A percentile compares a stretch with the other conserved stretches of the same genome.
Evolutionary conservation across 2,797 vertebrate species (phyloP).

Genomic region (Pteropus rufus): DNA sequence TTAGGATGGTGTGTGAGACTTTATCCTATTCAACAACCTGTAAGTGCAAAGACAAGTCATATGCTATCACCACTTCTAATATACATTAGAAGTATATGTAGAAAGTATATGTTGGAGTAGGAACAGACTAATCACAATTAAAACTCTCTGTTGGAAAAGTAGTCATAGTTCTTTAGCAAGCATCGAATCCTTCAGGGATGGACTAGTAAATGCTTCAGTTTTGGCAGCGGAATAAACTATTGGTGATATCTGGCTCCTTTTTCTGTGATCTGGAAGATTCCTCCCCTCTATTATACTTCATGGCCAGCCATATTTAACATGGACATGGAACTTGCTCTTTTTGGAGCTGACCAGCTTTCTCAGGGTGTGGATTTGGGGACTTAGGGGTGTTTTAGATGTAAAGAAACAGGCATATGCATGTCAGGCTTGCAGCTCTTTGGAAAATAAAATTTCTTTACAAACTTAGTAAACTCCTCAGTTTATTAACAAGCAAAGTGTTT

Average conservation of each 20-base stretch:
- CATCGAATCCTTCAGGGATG: background rate
- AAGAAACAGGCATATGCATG: background rate
- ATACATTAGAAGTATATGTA: no score
- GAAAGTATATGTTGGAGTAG: no score
- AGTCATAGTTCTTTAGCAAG: background rate
- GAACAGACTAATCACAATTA: background rate
- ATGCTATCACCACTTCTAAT: background rate
- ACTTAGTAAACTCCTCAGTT: background rate
- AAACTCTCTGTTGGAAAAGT: background rate
- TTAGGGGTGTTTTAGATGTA: background rate
- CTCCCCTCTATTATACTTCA: rapidly evolving
- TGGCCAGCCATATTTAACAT: no score
- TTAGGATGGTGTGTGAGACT: background rate
- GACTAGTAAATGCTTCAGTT: background rate
- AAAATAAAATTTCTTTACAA: background rate
- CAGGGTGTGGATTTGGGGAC: background rate
- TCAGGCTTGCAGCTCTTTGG: background rate
- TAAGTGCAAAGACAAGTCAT: background rate
- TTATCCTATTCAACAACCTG: background rate
- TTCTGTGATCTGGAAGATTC: background rate
- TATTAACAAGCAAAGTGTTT: background rate
- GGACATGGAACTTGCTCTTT: background rate
- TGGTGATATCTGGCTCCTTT: background rate
- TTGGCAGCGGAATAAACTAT: background rate
- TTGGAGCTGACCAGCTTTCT: background rate